These are phyloP conservation scores for Glaucidium brasilianum DNA, from an alignment of 2,113 vertebrate genomes.

Conservation along the genomic window DNA sequence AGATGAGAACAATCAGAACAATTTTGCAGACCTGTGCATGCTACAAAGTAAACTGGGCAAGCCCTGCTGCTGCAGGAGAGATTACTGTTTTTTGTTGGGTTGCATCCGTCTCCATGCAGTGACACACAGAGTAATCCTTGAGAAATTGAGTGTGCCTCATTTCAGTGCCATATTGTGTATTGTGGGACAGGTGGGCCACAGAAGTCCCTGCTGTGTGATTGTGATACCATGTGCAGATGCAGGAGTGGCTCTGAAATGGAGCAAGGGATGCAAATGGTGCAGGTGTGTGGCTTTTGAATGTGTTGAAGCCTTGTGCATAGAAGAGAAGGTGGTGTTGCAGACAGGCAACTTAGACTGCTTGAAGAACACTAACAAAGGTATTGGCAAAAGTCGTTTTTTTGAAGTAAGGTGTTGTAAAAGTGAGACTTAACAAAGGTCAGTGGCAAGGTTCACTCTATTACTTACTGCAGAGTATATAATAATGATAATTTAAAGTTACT, in stretches of 20 bases:
- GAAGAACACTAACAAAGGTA: not conserved
- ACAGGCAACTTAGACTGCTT: rapidly evolving
- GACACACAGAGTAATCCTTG: not conserved
- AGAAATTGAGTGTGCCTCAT: not conserved
- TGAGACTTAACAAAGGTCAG: not conserved
- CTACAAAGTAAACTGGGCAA: not conserved
- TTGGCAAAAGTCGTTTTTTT: not conserved
- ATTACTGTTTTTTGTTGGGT: not conserved
- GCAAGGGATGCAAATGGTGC: not conserved
- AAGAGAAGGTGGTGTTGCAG: rapidly evolving
- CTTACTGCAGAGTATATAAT: not conserved
- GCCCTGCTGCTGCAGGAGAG: not conserved
- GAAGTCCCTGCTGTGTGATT: not conserved
- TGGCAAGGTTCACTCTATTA: not conserved
- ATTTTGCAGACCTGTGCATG: not conserved
- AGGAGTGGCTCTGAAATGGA: not conserved
- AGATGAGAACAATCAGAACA: not conserved
- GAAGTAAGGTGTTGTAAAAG: not conserved
- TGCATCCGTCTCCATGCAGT: not conserved
- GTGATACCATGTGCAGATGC: not conserved
- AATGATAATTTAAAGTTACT: not conserved
- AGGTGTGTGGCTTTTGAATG: not conserved
- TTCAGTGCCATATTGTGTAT: not conserved
- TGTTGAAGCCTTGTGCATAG: not conserved
- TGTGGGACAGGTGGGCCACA: not conserved